Conservation (phyloP, 2,113 vertebrate species). For the Tinamus guttatus region DNA sequence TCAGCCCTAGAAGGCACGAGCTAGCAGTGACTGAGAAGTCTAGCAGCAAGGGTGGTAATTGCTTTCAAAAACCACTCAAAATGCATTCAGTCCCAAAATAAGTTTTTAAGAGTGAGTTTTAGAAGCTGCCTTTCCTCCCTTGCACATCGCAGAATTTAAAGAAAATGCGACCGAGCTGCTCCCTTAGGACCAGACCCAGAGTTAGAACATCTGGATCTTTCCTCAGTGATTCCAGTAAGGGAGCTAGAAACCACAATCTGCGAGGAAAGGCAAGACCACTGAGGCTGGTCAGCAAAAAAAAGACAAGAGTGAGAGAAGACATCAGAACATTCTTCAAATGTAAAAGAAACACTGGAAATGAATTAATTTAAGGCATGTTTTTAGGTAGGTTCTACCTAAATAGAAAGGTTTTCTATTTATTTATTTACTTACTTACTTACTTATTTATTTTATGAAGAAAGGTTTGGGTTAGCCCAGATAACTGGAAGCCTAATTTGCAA, state of each 20-base stretch:
- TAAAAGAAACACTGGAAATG: fast-evolving
- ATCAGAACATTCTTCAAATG: neutral
- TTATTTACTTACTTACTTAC: no score
- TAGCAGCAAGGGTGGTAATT: neutral
- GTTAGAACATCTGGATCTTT: neutral
- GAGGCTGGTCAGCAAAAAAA: neutral
- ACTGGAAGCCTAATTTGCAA: neutral
- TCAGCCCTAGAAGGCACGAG: neutral
- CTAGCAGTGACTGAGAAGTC: neutral
- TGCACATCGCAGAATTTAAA: neutral
- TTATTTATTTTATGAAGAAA: neutral
- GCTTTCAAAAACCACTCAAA: neutral
- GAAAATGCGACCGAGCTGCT: neutral
- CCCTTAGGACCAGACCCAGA: fast-evolving
- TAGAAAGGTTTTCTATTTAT: no score
- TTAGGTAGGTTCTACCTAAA: no score
- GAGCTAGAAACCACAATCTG: neutral
- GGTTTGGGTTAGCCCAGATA: neutral
- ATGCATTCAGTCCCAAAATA: neutral
- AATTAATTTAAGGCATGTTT: neutral
- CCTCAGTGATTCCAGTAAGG: neutral
- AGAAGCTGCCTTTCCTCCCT: neutral
- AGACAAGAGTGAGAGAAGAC: neutral
- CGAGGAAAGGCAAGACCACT: neutral
- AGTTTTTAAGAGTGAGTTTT: neutral